These are phyloP conservation scores for Castor canadensis DNA, from an alignment of 2,113 vertebrate species.

Conservation along the genomic window DNA sequence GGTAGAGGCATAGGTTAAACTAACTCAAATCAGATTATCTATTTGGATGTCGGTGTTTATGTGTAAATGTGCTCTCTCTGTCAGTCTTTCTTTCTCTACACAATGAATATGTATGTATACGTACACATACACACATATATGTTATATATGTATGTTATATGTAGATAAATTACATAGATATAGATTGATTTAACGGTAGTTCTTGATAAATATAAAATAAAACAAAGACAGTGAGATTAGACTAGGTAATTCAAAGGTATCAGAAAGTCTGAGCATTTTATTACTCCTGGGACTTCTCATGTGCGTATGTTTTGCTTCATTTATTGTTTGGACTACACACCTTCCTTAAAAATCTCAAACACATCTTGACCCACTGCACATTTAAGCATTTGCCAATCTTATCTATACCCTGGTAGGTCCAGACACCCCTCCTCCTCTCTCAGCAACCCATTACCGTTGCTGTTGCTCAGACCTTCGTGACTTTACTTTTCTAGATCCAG, in stretches of 20 bases:
- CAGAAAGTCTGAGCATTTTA: neutral
- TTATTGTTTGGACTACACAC: neutral
- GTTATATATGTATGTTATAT: no score
- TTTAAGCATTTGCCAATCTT: neutral
- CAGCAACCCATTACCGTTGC: neutral
- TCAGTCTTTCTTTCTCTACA: neutral
- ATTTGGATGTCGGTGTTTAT: neutral
- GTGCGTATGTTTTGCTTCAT: neutral
- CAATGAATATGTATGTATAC: neutral
- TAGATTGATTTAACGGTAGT: neutral
- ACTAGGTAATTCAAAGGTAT: constrained; percentile 28
- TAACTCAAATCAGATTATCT: neutral
- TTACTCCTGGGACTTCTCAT: neutral
- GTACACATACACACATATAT: neutral
- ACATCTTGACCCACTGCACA: neutral
- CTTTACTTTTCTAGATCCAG: neutral
- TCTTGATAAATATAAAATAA: neutral
- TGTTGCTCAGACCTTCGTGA: neutral
- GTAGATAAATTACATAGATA: neutral
- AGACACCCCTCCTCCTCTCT: neutral
- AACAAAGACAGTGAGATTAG: neutral
- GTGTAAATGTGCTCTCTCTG: neutral
- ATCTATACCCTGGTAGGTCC: neutral
- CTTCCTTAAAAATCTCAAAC: neutral
- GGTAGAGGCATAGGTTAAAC: neutral